A percentile compares a stretch with the other conserved stretches of the same genome.
These are phyloP conservation scores for Kryptolebias marmoratus DNA, from an alignment of 2,113 vertebrate species.

Conservation along the genomic window DNA sequence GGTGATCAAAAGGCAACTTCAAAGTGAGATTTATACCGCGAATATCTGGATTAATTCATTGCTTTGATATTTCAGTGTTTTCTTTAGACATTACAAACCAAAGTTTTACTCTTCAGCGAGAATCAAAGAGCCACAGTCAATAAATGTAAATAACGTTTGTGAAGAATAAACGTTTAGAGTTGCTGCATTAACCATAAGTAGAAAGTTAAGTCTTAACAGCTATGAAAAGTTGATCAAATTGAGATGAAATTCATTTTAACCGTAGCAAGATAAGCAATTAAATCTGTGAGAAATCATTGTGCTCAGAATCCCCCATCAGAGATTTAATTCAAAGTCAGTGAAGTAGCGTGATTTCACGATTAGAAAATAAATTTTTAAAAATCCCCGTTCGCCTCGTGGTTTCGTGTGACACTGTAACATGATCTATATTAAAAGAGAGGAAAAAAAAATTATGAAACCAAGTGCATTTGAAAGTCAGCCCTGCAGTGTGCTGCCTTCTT, in stretches of 20 bases:
- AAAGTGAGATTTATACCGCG: not conserved
- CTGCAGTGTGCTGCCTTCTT: not conserved
- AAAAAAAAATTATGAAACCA: not conserved
- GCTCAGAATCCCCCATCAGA: constrained; percentile 6
- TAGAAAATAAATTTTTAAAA: not conserved
- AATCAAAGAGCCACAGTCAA: not conserved
- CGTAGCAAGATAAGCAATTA: not conserved
- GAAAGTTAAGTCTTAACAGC: too few relatives aligned
- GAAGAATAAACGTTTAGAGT: too few relatives aligned
- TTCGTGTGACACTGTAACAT: not conserved
- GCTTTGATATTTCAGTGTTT: not conserved
- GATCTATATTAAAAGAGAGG: not conserved
- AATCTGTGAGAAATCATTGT: not conserved
- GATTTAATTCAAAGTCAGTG: constrained; percentile 6
- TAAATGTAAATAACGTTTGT: not conserved
- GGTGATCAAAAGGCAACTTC: not conserved
- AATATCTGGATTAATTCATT: not conserved
- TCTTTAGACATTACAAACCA: not conserved
- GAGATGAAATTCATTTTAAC: too few relatives aligned
- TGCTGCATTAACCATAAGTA: too few relatives aligned
- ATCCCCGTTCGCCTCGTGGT: not conserved
- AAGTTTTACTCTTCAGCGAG: not conserved
- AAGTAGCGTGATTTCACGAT: not conserved
- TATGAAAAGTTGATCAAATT: too few relatives aligned
- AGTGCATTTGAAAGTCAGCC: constrained; percentile 15